phyloP scores from a whole-genome alignment of 2,113 vertebrate species.

The Heterochromis multidens region DNA sequence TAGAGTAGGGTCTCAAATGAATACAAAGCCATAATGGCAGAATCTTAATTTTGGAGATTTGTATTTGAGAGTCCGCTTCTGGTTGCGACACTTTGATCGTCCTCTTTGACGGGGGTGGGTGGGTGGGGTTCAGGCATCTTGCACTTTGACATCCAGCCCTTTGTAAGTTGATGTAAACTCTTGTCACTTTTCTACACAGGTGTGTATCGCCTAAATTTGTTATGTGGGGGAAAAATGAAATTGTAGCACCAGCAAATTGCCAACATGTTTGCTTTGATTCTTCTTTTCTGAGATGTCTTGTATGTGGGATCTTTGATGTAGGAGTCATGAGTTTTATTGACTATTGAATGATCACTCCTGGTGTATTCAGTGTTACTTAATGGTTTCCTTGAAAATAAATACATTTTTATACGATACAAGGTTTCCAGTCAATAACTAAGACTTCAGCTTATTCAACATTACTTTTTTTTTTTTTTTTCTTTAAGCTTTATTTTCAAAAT shows the following conservation, averaged over 20 bases:
- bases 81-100: slow-evolving; percentile 32
- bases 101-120: slow-evolving; percentile 1
- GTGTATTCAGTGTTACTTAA: slow-evolving; percentile 75
- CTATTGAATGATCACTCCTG: slow-evolving; percentile 74
- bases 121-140: slow-evolving; percentile 44
- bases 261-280: slow-evolving; percentile 66
- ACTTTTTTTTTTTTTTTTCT: neutral
- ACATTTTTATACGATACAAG: slow-evolving; percentile 65
- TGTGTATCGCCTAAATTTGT: slow-evolving; percentile 58
- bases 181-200: slow-evolving; percentile 70
- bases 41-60: slow-evolving; percentile 62
- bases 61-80: slow-evolving; percentile 48
- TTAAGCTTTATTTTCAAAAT: neutral
- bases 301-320: slow-evolving; percentile 67
- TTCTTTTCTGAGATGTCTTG: slow-evolving; percentile 61
- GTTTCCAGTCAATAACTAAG: neutral
- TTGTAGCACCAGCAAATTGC: slow-evolving; percentile 74
- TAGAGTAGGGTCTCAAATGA: slow-evolving; percentile 55
- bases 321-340: slow-evolving; percentile 65
- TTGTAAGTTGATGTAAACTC: slow-evolving; percentile 67
- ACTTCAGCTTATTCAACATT: neutral
- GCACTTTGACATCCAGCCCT: slow-evolving; percentile 73
- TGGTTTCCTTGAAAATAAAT: slow-evolving; percentile 75
- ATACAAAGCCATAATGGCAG: slow-evolving; percentile 71
- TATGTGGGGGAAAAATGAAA: slow-evolving; percentile 20